A percentile compares a stretch with the other conserved stretches of the same genome.
phyloP scores from a whole-genome alignment of 2,888 invertebrate species.

The Ennomos quercinarius region DNA sequence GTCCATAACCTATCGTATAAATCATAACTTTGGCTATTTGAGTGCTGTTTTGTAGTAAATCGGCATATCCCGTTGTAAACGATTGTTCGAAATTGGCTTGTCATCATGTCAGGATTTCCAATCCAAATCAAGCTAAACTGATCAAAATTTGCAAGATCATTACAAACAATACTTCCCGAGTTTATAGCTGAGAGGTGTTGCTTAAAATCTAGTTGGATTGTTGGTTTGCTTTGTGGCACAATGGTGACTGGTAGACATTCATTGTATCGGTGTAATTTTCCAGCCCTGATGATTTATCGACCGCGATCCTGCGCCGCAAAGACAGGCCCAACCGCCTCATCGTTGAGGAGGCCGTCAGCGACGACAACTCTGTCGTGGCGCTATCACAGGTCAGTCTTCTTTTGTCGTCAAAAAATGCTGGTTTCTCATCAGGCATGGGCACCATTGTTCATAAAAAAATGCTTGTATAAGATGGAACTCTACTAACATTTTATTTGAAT shows the following conservation, averaged over 20 bases:
- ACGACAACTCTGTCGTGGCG: conserved; percentile 99
- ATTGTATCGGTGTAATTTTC: conserved; percentile 52
- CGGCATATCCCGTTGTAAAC: conserved; percentile 49
- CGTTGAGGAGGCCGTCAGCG: conserved; percentile 98
- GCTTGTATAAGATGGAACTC: background rate
- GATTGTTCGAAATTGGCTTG: conserved; percentile 80
- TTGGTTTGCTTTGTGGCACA: background rate
- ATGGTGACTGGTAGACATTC: conserved; percentile 29
- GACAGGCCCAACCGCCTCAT: conserved; percentile 98
- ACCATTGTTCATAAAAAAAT: conserved; percentile 4
- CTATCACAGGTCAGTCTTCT: conserved; percentile 92
- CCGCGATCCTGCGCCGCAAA: conserved; percentile 99
- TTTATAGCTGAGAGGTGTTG: conserved; percentile 1
- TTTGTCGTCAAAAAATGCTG: conserved; percentile 38
- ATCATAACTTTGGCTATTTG: background rate
- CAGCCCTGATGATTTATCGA: conserved; percentile 96
- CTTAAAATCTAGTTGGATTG: background rate
- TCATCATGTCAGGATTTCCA: conserved; percentile 79
- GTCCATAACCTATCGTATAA: conserved; percentile 35
- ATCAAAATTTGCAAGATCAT: conserved; percentile 49
- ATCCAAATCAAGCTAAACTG: conserved; percentile 47
- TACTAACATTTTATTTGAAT: too few relatives aligned
- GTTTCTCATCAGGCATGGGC: conserved; percentile 16
- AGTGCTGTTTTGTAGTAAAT: conserved; percentile 33
- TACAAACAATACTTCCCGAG: conserved; percentile 12